Evolutionary conservation across 2,797 vertebrate species (phyloP).

Genomic region (Enteromius fasciolatus): DNA sequence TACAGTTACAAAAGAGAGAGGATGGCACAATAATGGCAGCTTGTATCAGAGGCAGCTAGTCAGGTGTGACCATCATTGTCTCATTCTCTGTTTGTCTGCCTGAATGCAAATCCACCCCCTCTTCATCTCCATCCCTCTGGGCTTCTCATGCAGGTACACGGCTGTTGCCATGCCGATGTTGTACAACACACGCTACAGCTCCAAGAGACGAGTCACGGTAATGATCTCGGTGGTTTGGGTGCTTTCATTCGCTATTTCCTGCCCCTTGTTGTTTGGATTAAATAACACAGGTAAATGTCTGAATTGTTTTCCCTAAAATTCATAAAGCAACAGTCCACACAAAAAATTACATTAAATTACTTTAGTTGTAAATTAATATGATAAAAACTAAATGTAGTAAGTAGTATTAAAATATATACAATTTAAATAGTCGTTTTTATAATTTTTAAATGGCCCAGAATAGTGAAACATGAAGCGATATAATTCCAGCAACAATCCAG

Average conservation of each 20-base stretch:
- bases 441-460: too few species aligned
- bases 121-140: neutral
- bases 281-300: slow-evolving; percentile 89
- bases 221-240: slow-evolving; percentile 98
- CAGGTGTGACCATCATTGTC: slow-evolving; percentile 22
- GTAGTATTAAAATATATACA: too few species aligned
- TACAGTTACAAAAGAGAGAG: neutral
- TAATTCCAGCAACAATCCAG: too few species aligned
- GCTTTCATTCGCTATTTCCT: slow-evolving; percentile 97
- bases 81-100: slow-evolving; percentile 4
- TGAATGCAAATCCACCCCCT: neutral
- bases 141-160: slow-evolving; percentile 84
- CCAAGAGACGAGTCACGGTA: slow-evolving; percentile 90
- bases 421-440: too few species aligned
- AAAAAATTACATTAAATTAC: too few species aligned
- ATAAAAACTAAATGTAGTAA: neutral
- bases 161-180: slow-evolving; percentile 99
- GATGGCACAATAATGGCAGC: neutral
- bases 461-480: too few species aligned
- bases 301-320: neutral
- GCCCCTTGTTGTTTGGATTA: slow-evolving; percentile 93
- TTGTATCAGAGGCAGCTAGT: slow-evolving; percentile 4
- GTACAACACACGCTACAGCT: slow-evolving; percentile 98
- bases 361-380: neutral
- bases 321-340: neutral